Conservation (phyloP, 2,113 vertebrate genomes). For the Garra rufa region DNA sequence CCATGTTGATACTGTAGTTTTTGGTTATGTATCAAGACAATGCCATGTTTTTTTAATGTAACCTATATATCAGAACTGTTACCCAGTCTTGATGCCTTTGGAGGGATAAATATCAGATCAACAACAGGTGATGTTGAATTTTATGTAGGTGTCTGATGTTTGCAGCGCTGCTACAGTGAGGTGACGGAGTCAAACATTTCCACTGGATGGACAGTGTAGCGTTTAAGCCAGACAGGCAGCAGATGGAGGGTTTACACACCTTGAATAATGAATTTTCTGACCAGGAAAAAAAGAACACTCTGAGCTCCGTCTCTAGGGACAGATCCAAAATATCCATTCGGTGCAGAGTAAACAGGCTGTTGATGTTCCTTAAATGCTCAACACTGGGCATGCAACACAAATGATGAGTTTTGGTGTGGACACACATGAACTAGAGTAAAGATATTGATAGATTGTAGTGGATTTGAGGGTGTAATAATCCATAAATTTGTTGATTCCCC, state of each 20-base stretch:
- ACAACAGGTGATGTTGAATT: constrained; percentile 20
- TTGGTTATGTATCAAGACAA: neutral
- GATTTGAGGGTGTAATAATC: neutral
- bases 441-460: neutral
- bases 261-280: constrained; percentile 55
- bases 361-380: neutral
- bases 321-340: constrained; percentile 42
- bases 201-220: constrained; percentile 35
- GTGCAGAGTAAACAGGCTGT: neutral
- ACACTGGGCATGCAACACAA: neutral
- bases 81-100: neutral
- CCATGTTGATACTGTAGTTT: neutral
- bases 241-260: constrained; percentile 53
- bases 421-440: neutral
- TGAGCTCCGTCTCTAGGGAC: constrained; percentile 21
- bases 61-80: neutral
- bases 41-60: neutral
- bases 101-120: neutral
- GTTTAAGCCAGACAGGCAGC: constrained; percentile 43
- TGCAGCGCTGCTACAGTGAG: neutral
- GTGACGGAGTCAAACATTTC: neutral
- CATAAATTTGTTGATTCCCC: neutral
- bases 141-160: neutral
- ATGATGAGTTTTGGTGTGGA: neutral
- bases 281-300: constrained; percentile 34